phyloP scores from a whole-genome alignment of 2,888 invertebrate genomes.

The Aleiodes alternator region DNA sequence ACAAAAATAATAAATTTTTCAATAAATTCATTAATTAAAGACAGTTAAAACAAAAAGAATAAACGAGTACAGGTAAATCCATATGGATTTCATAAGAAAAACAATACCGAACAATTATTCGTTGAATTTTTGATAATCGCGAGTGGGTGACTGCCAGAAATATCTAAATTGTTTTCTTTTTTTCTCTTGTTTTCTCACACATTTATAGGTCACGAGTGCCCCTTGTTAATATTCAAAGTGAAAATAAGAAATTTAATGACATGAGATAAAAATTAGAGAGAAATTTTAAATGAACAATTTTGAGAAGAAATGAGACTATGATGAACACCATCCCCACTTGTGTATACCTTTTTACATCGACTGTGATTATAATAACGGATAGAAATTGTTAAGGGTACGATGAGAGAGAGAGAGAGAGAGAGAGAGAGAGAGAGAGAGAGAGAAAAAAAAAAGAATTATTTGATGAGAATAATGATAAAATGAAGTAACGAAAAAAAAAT shows the following conservation, averaged over 20 bases:
- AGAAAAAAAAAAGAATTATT: constrained; percentile 22
- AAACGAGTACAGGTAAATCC: constrained; percentile 27
- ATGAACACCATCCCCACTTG: constrained; percentile 52
- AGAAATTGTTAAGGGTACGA: constrained; percentile 63
- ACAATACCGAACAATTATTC: constrained; percentile 22
- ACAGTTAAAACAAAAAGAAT: neutral
- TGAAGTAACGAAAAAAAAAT: constrained; percentile 29
- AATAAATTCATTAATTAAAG: constrained; percentile 4
- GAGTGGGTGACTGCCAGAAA: constrained; percentile 35
- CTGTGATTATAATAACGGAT: constrained; percentile 67
- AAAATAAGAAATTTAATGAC: constrained; percentile 8
- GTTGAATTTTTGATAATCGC: constrained; percentile 32
- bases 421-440: too few relatives aligned
- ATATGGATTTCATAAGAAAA: neutral
- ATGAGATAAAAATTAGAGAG: constrained; percentile 4
- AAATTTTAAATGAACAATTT: constrained; percentile 11
- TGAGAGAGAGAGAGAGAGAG: too few relatives aligned
- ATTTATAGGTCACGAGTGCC: constrained; percentile 22
- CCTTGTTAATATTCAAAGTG: constrained; percentile 13
- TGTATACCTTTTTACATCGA: constrained; percentile 62
- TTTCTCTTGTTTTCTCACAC: neutral
- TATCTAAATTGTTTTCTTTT: constrained; percentile 22
- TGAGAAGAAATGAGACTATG: constrained; percentile 34
- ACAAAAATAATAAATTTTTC: too few relatives aligned
- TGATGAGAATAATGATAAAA: constrained; percentile 34